Evolutionary conservation across 2,888 invertebrate genomes (phyloP), one percentile per base, ranked within the genome.

Genomic region (Unio pictorum): DNA sequence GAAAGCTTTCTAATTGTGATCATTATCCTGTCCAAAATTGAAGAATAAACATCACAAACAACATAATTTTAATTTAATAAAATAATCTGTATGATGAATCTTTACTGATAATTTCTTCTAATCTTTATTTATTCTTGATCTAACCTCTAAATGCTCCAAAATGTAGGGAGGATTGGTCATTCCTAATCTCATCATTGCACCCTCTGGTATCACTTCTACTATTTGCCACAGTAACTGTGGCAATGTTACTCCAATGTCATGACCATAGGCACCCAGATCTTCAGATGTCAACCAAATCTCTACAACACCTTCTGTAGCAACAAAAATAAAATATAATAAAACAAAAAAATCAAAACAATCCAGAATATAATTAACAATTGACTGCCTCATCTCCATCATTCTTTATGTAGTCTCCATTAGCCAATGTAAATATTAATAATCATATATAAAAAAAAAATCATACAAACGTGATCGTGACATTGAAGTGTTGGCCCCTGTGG

Each of bases 111-210:
- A 45, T 45, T 45, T 45, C 45, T 4, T 56, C 3, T 15, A 45
- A 45, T 45, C 45, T 45, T 11, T 15, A 45, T 6, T 56, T 62
- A 45, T 5, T 45, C 45, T 45, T 11, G 15, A 45, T 28, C 70
- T 66, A 82, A 92, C 92, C 69, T 95, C 94, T 30, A 99, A 91
- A 89, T 99, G 97, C 82, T 99, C 97, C 69, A 98, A 91, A 72
- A 99, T 99, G 89, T 99, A 99, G 0, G 99, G 99, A 0, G 99
- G 99, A 92, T 99, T 99, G 65, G 98, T 99, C 97, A 99, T 99
- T 20, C 99, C 99, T 55, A 98, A 92, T 64, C 98, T 92, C 81
- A 90, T 83, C 90, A 90, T 91, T 72, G 91, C 91, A 58, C 91
- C 91, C 54, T 91, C 90, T 18, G 92, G 92, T 64, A 92, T 92